phyloP scores from a whole-genome alignment of 35 echinoderm and acorn worm species.

The Ophiothrix spiculata region DNA sequence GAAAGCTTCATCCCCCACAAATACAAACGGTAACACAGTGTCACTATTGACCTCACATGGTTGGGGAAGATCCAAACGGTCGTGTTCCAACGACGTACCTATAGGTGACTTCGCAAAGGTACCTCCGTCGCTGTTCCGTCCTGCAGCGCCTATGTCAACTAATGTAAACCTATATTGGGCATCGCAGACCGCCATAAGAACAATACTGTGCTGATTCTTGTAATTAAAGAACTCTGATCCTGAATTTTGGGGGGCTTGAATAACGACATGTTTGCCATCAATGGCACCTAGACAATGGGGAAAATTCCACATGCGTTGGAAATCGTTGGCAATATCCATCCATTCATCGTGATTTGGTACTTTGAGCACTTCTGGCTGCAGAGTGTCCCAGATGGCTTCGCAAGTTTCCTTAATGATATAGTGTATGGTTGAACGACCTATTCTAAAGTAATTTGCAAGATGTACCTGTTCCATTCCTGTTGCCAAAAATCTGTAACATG shows the following conservation, averaged over 20 bases:
- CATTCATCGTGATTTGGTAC: slow-evolving; percentile 23
- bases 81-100: background rate
- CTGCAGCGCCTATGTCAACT: slow-evolving; percentile 51
- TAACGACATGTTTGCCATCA: slow-evolving; percentile 61
- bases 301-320: slow-evolving; percentile 54
- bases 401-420: slow-evolving; percentile 16
- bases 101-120: slow-evolving; percentile 17
- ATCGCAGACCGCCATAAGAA: slow-evolving; percentile 47
- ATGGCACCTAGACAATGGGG: slow-evolving; percentile 63
- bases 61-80: slow-evolving; percentile 6
- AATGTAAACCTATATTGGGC: slow-evolving; percentile 39
- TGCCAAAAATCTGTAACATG: background rate
- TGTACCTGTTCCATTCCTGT: background rate
- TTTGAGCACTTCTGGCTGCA: background rate
- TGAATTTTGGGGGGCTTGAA: slow-evolving; percentile 32
- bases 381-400: slow-evolving; percentile 15
- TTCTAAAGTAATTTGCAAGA: background rate
- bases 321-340: slow-evolving; percentile 28
- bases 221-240: slow-evolving; percentile 58
- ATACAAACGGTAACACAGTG: slow-evolving; percentile 19
- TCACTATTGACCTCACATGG: background rate
- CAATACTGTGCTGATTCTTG: slow-evolving; percentile 42
- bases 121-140: slow-evolving; percentile 39
- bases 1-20: slow-evolving; percentile 73
- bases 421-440: background rate